These are phyloP conservation scores for Molorchus minor DNA, from an alignment of 2,888 invertebrate species.

Conservation along the genomic window DNA sequence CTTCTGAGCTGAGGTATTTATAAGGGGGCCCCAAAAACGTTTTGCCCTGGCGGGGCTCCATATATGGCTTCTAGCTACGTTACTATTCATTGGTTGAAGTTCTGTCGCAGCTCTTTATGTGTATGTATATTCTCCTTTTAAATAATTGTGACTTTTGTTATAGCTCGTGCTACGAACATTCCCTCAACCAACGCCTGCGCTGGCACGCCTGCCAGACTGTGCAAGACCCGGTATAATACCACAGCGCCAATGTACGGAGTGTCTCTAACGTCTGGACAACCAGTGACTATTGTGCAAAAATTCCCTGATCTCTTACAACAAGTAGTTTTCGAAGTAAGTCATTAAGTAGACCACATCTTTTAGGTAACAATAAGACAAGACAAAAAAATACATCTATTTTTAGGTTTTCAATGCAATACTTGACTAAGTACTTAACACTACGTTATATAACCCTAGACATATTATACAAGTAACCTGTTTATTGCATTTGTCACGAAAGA, in stretches of 20 bases:
- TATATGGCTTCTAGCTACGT: too few relatives aligned
- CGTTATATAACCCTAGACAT: too few relatives aligned
- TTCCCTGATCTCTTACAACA: slow-evolving; percentile 92
- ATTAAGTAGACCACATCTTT: too few relatives aligned
- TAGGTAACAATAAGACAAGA: background rate
- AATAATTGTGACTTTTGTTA: slow-evolving; percentile 29
- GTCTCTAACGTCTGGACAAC: slow-evolving; percentile 89
- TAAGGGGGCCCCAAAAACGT: too few relatives aligned
- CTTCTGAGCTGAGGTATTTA: too few relatives aligned
- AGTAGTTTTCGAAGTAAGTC: slow-evolving; percentile 85
- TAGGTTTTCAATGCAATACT: too few relatives aligned
- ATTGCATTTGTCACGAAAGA: too few relatives aligned
- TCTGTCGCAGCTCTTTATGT: too few relatives aligned
- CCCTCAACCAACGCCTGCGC: slow-evolving; percentile 60
- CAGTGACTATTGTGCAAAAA: slow-evolving; percentile 93
- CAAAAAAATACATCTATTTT: background rate
- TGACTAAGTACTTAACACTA: background rate
- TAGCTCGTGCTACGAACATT: slow-evolving; percentile 56
- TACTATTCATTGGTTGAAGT: too few relatives aligned
- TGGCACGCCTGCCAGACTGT: slow-evolving; percentile 79
- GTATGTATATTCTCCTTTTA: too few relatives aligned
- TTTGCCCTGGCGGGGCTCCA: too few relatives aligned
- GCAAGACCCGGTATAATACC: slow-evolving; percentile 90
- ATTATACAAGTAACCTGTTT: too few relatives aligned
- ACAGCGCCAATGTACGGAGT: slow-evolving; percentile 97